phyloP scores from a whole-genome alignment of 2,888 invertebrate genomes.

The Bibio marci region DNA sequence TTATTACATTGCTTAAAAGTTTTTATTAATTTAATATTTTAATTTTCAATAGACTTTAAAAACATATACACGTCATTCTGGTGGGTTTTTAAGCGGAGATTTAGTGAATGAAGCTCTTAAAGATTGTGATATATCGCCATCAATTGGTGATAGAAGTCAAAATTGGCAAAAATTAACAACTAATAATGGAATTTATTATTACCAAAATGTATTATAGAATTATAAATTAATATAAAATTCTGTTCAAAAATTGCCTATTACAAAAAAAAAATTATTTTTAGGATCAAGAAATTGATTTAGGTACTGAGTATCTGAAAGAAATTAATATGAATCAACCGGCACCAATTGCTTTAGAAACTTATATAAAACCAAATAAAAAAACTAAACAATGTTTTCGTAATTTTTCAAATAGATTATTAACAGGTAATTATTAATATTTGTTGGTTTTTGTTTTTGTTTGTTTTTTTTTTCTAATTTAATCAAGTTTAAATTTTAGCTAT shows the following conservation, averaged over 20 bases:
- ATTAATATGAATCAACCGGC: constrained; percentile 12
- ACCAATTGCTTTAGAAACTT: constrained; percentile 16
- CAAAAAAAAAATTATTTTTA: too few species aligned
- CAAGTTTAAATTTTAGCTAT: constrained; percentile 12
- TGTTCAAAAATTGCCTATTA: too few species aligned
- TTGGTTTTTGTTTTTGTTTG: not conserved
- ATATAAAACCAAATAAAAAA: constrained; percentile 18
- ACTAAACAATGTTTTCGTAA: too few species aligned
- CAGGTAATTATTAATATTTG: too few species aligned
- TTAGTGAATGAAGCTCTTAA: constrained; percentile 28
- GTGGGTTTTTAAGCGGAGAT: constrained; percentile 24
- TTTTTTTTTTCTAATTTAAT: not conserved
- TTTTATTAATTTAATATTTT: not conserved
- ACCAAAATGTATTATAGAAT: constrained; percentile 20
- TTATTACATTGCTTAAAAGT: not conserved
- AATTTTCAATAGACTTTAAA: constrained; percentile 20
- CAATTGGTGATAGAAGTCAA: constrained; percentile 24
- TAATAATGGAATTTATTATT: constrained; percentile 23
- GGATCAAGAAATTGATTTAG: constrained; percentile 24
- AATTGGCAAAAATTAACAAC: constrained; percentile 27
- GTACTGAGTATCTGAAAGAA: constrained; percentile 24
- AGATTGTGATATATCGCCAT: constrained; percentile 25
- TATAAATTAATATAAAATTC: too few species aligned
- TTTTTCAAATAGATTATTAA: too few species aligned
- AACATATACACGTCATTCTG: constrained; percentile 25